These are phyloP conservation scores for Euura lappo DNA, from an alignment of 1,140 invertebrate genomes.

Conservation along the genomic window DNA sequence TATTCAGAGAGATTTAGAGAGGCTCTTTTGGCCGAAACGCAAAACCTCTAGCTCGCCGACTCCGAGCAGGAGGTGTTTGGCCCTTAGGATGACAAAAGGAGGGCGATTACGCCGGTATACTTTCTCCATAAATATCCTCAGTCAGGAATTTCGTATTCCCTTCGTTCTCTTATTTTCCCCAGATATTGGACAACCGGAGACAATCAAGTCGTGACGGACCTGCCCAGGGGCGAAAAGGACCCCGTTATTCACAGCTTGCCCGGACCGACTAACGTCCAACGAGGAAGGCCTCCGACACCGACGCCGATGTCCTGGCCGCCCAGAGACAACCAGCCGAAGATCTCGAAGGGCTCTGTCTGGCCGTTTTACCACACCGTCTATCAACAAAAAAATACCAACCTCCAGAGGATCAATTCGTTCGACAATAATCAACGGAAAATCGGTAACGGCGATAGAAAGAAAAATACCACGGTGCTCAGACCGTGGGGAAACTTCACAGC, in stretches of 20 bases:
- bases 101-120: not conserved
- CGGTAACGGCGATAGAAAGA: conserved; percentile 33
- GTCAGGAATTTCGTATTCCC: no score
- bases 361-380: conserved; percentile 38
- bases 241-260: conserved; percentile 77
- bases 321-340: conserved; percentile 1
- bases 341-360: conserved; percentile 24
- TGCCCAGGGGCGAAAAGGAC: conserved; percentile 69
- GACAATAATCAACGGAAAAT: conserved; percentile 51
- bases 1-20: not conserved
- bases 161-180: conserved; percentile 10
- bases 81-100: not conserved
- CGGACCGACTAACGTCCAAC: conserved; percentile 62
- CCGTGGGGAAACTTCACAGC: conserved; percentile 13
- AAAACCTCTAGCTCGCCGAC: not conserved
- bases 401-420: conserved; percentile 46
- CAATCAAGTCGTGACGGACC: conserved; percentile 56
- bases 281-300: conserved; percentile 54
- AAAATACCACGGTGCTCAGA: conserved; percentile 30
- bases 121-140: no score
- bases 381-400: conserved; percentile 10
- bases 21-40: not conserved
- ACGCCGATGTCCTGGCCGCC: conserved; percentile 23
- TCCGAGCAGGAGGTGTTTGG: not conserved
- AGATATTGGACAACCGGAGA: conserved; percentile 54